A percentile compares a stretch with the other conserved stretches of the same genome.
Evolutionary conservation across 2,797 vertebrate species (phyloP).

Genomic region (Kryptopterus vitreolus): DNA sequence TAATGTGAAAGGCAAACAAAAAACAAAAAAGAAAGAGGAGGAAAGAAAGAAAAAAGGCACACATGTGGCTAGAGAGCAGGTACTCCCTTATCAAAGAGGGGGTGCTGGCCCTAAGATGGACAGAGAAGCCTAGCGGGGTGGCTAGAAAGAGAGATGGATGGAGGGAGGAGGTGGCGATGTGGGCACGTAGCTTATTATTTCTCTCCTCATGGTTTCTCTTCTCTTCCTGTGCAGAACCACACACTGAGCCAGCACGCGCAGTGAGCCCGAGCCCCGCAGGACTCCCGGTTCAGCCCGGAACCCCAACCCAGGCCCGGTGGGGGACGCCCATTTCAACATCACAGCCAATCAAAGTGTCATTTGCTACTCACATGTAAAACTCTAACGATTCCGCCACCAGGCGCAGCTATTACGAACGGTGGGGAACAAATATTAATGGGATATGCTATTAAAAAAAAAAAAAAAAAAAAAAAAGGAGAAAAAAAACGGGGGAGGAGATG

Average conservation of each 20-base stretch:
- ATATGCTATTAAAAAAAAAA: constrained; percentile 92
- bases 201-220: constrained; percentile 94
- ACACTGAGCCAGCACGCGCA: constrained; percentile 99
- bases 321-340: constrained; percentile 99
- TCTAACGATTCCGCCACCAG: constrained; percentile 99
- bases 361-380: constrained; percentile 99
- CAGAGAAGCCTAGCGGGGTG: constrained; percentile 56
- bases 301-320: constrained; percentile 91
- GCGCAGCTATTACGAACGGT: constrained; percentile 99
- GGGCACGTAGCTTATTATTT: constrained; percentile 93
- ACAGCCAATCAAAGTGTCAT: constrained; percentile 99
- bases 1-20: constrained; percentile 34
- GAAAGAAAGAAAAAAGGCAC: constrained; percentile 31
- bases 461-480: constrained; percentile 75
- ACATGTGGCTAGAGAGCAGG: constrained; percentile 50
- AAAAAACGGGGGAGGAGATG: constrained; percentile 64
- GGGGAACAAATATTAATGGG: constrained; percentile 99
- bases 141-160: constrained; percentile 55
- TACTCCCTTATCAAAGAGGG: constrained; percentile 55
- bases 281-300: constrained; percentile 94
- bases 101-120: constrained; percentile 58
- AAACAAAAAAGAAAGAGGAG: background rate
- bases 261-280: constrained; percentile 94
- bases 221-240: constrained; percentile 97
- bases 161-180: constrained; percentile 77